A percentile compares a stretch with the other conserved stretches of the same genome.
phyloP scores from a whole-genome alignment of 2,888 invertebrate species.

The Troides helena region DNA sequence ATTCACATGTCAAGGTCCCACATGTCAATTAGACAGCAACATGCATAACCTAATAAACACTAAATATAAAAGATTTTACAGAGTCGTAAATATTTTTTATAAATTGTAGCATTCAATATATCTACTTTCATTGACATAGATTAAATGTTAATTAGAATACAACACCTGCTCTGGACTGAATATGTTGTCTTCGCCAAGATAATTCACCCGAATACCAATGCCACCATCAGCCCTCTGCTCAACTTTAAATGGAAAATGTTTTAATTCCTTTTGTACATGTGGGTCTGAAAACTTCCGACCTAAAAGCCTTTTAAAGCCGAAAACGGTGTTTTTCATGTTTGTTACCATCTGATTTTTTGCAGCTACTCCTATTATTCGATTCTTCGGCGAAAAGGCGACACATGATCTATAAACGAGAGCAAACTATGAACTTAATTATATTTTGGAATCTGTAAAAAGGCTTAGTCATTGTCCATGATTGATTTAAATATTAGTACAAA shows the following conservation, averaged over 20 bases:
- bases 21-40: slow-evolving; percentile 12
- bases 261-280: slow-evolving; percentile 90
- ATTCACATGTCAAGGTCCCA: slow-evolving; percentile 24
- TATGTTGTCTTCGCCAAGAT: slow-evolving; percentile 90
- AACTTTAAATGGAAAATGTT: slow-evolving; percentile 88
- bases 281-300: slow-evolving; percentile 95
- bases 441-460: slow-evolving; percentile 22
- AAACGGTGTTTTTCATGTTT: slow-evolving; percentile 98
- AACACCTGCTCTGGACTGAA: slow-evolving; percentile 94
- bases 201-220: slow-evolving; percentile 93
- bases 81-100: not conserved
- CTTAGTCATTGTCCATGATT: slow-evolving; percentile 15
- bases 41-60: slow-evolving; percentile 18
- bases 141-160: not conserved
- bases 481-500: slow-evolving; percentile 8
- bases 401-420: slow-evolving; percentile 86
- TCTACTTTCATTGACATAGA: not conserved
- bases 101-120: not conserved
- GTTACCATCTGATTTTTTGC: slow-evolving; percentile 98
- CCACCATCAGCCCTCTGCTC: slow-evolving; percentile 88
- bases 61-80: not conserved
- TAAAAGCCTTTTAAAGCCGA: slow-evolving; percentile 94
- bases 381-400: slow-evolving; percentile 96
- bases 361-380: slow-evolving; percentile 95
- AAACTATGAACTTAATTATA: not conserved